Percentiles rank a stretch among this genome's conserved stretches.
Conservation (phyloP, 2,888 invertebrate species). For the Phytoseiulus persimilis region DNA sequence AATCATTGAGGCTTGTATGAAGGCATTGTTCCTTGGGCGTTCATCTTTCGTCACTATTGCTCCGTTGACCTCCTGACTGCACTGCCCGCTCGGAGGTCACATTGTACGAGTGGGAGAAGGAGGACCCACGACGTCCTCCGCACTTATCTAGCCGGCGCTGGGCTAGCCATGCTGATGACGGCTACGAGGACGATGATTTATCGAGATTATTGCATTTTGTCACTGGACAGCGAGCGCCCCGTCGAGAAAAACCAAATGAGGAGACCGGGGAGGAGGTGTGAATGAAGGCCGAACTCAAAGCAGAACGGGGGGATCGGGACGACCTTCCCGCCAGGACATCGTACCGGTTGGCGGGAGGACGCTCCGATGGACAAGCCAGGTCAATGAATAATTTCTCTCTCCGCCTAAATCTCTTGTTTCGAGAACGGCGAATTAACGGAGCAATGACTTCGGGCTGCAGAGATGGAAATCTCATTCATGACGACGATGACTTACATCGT, state of each 20-base stretch:
- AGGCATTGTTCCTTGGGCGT: background rate
- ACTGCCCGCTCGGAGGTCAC: background rate
- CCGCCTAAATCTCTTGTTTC: too few species aligned
- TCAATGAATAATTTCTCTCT: too few species aligned
- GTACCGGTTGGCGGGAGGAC: too few species aligned
- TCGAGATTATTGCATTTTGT: background rate
- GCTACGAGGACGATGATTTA: background rate
- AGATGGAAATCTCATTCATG: too few species aligned
- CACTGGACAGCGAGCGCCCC: background rate
- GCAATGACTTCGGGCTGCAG: too few species aligned
- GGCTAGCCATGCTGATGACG: background rate
- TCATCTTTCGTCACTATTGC: background rate
- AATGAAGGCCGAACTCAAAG: too few species aligned
- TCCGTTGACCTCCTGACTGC: background rate
- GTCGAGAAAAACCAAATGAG: background rate
- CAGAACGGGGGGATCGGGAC: too few species aligned
- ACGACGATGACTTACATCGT: too few species aligned
- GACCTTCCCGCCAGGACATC: too few species aligned
- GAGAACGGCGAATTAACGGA: too few species aligned
- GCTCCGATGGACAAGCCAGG: too few species aligned
- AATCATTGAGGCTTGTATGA: background rate
- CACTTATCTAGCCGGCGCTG: background rate
- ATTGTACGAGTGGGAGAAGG: background rate
- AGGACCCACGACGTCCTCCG: background rate
- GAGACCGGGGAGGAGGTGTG: too few species aligned